Conservation (phyloP, 2,113 vertebrate genomes). For the Sinocyclocheilus grahami region DNA sequence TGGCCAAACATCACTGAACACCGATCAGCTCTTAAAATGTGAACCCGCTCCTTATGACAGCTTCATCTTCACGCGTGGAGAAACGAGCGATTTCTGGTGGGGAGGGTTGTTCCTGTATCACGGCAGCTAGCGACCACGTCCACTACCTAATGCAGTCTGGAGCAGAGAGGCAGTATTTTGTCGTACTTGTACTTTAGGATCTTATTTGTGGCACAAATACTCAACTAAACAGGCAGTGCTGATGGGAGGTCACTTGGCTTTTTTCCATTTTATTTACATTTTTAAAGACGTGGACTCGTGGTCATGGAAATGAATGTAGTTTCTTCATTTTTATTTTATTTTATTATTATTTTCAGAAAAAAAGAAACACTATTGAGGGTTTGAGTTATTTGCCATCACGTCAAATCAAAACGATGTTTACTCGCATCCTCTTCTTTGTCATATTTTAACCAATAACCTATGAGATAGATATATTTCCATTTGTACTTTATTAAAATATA, state of each 20-base stretch:
- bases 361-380: constrained; percentile 78
- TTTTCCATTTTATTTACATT: not conserved
- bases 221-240: constrained; percentile 68
- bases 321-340: constrained; percentile 54
- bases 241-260: constrained; percentile 77
- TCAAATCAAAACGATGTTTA: constrained; percentile 75
- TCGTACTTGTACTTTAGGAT: constrained; percentile 88
- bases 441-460: constrained; percentile 87
- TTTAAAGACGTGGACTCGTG: constrained; percentile 81
- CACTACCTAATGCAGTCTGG: constrained; percentile 80
- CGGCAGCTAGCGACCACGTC: constrained; percentile 88
- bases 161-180: constrained; percentile 90
- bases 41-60: constrained; percentile 39
- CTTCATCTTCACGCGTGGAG: not conserved
- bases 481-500: constrained; percentile 84
- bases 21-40: constrained; percentile 33
- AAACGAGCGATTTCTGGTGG: constrained; percentile 32
- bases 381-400: constrained; percentile 79
- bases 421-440: constrained; percentile 77
- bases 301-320: constrained; percentile 87
- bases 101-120: constrained; percentile 71
- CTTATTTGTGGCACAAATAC: constrained; percentile 78
- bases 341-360: constrained; percentile 25
- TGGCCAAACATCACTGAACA: constrained; percentile 28
- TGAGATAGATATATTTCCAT: constrained; percentile 85